These are phyloP conservation scores for Oreochromis spilurus DNA, from an alignment of 2,113 vertebrate genomes.

Conservation along the genomic window DNA sequence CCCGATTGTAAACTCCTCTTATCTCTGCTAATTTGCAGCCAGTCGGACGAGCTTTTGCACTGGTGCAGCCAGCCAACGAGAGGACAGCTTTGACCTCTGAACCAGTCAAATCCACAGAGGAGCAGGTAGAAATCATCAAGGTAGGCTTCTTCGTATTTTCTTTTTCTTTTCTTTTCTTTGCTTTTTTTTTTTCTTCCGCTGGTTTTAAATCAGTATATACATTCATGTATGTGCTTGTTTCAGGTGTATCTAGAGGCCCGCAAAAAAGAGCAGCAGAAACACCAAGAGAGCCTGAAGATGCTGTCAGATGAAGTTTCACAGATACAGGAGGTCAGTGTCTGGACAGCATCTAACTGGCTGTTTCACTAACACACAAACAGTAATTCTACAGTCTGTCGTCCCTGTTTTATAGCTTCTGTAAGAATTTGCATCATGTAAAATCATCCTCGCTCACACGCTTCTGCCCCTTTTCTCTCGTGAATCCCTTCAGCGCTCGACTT, in stretches of 20 bases:
- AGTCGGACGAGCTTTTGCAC: conserved; percentile 79
- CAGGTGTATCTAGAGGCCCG: conserved; percentile 84
- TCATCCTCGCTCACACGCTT: neutral
- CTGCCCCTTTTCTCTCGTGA: neutral
- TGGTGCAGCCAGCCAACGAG: conserved; percentile 75
- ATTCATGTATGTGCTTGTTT: neutral
- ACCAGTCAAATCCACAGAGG: conserved; percentile 79
- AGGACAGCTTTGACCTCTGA: conserved; percentile 72
- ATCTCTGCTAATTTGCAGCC: conserved; percentile 66
- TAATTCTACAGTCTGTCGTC: neutral
- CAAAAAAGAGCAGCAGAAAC: conserved; percentile 72
- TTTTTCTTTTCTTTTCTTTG: neutral
- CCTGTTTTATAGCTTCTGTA: neutral
- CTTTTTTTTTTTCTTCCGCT: neutral
- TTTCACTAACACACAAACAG: neutral
- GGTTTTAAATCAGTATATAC: neutral
- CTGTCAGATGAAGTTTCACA: conserved; percentile 86
- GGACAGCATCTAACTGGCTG: neutral
- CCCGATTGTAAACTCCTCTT: neutral
- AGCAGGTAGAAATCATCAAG: conserved; percentile 90
- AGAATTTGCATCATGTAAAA: conserved; percentile 7
- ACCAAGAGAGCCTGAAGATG: conserved; percentile 80
- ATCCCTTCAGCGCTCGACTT: neutral
- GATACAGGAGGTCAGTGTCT: conserved; percentile 80
- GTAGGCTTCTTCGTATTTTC: conserved; percentile 50